Evolutionary conservation across 2,888 invertebrate species (phyloP), one percentile per base, ranked within the genome.

Genomic region (Tipula vernalis): DNA sequence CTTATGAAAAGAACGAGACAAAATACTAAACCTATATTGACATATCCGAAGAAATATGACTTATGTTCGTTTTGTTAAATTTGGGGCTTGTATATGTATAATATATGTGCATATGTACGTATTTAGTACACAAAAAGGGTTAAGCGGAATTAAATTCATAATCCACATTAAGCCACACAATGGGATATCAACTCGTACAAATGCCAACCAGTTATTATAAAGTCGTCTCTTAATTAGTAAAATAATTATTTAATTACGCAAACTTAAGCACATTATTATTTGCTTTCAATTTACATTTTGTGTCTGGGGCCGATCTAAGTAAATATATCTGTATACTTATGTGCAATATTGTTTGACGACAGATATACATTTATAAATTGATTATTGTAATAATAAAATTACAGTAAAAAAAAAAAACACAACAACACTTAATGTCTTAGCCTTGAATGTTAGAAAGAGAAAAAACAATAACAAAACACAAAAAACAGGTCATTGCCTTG

Each of bases 391-490:
- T 71, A 18, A 18, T 71, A 71, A 71, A 28, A 71, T 71, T 71
- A 71, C 71, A 28, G 10, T 71, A 71, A 28, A 28, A 71, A 71
- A 28, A 28, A 71, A 71, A 57, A 57, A 15, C 5, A 84, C 41
- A 84, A 13, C 36, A 84, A 84, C 83, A 36, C 0, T 28, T 28
- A 39, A 84, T 8, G 5, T 15, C 41, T 15, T 84, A 84, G 84
- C 84, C 84, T 84, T 84, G 84, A 41, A 84, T 13, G 84, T 84
- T 84, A 84, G 84, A 84, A 84, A 84, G 84, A 84, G 84, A 84
- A 84, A 84, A 84, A 84, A 84, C 84, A 84, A 84, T 84, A 84
- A 84, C 84, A 84, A 84, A 84, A 84, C 84, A 84, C 84, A 84
- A 84, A 84, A 84, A 84, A 84, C 84, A 84, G 84, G 84, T 84